phyloP scores from a whole-genome alignment of 2,888 invertebrate genomes.

The Drosophila mayaguana region DNA sequence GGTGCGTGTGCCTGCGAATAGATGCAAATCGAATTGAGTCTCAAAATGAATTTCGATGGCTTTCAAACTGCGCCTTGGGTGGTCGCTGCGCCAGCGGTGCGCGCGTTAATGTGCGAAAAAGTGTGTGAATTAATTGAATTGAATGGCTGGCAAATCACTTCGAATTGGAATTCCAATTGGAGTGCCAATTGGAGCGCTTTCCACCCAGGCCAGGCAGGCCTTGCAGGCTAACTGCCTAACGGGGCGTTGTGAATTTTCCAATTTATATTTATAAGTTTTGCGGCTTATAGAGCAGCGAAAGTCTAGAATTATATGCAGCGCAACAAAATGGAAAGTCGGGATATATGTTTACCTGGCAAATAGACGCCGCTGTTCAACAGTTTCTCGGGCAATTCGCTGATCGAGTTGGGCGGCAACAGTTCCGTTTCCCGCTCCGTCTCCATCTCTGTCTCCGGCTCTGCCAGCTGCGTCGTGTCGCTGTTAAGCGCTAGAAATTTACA shows the following conservation, averaged over 20 bases:
- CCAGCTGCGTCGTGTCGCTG: constrained; percentile 28
- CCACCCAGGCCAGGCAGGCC: constrained; percentile 31
- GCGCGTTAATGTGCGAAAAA: constrained; percentile 71
- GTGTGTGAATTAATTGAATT: constrained; percentile 67
- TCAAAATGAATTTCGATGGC: constrained; percentile 27
- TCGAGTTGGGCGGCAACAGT: constrained; percentile 87
- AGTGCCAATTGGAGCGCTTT: constrained; percentile 47
- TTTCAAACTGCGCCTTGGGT: constrained; percentile 59
- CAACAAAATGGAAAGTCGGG: constrained; percentile 72
- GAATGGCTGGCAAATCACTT: constrained; percentile 8
- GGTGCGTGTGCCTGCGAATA: constrained; percentile 88
- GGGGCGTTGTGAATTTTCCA: constrained; percentile 71
- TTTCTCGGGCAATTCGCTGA: constrained; percentile 89
- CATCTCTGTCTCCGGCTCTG: constrained; percentile 44
- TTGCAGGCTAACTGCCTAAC: constrained; percentile 62
- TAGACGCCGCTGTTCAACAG: constrained; percentile 89
- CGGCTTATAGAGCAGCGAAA: constrained; percentile 58
- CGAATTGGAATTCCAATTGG: constrained; percentile 4
- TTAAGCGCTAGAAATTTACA: constrained; percentile 46
- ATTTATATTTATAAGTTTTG: constrained; percentile 69
- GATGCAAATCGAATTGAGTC: constrained; percentile 23
- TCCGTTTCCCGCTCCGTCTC: constrained; percentile 68
- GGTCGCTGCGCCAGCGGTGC: constrained; percentile 37
- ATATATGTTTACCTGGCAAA: constrained; percentile 87
- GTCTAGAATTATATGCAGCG: constrained; percentile 69